Evolutionary conservation across 2,888 invertebrate species (phyloP).

Genomic region (Mythimna ferrago): DNA sequence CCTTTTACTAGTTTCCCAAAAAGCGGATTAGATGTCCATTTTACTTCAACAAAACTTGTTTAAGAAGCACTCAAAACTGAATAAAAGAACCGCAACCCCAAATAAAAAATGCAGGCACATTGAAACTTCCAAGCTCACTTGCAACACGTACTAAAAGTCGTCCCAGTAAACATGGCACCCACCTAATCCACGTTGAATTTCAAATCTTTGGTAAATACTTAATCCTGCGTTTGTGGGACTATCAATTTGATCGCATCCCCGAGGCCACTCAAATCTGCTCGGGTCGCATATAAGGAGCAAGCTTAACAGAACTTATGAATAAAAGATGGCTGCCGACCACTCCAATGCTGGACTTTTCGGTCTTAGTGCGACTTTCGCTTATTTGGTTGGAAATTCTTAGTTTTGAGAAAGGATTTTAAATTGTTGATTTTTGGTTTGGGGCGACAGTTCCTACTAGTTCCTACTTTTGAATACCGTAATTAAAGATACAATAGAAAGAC

Average conservation of each 20-base stretch:
- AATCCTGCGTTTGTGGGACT: slow-evolving; percentile 42
- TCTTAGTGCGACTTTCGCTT: slow-evolving; percentile 23
- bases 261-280: slow-evolving; percentile 45
- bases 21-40: slow-evolving; percentile 70
- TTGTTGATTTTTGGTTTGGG: background rate
- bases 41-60: slow-evolving; percentile 55
- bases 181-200: slow-evolving; percentile 43
- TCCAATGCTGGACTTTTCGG: slow-evolving; percentile 22
- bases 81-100: background rate
- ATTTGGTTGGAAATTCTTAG: slow-evolving; percentile 9
- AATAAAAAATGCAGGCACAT: background rate
- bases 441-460: too few species aligned
- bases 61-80: background rate
- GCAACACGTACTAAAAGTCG: background rate
- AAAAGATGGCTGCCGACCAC: slow-evolving; percentile 48
- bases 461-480: too few species aligned
- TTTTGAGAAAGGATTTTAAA: slow-evolving; percentile 19
- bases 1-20: slow-evolving; percentile 16
- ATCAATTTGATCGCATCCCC: slow-evolving; percentile 49
- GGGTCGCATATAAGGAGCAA: slow-evolving; percentile 31
- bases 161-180: slow-evolving; percentile 3
- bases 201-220: slow-evolving; percentile 54
- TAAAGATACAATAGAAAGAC: too few species aligned
- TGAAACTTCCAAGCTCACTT: background rate
- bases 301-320: slow-evolving; percentile 52